phyloP scores from a whole-genome alignment of 2,888 invertebrate species.

The Leucoma salicis region DNA sequence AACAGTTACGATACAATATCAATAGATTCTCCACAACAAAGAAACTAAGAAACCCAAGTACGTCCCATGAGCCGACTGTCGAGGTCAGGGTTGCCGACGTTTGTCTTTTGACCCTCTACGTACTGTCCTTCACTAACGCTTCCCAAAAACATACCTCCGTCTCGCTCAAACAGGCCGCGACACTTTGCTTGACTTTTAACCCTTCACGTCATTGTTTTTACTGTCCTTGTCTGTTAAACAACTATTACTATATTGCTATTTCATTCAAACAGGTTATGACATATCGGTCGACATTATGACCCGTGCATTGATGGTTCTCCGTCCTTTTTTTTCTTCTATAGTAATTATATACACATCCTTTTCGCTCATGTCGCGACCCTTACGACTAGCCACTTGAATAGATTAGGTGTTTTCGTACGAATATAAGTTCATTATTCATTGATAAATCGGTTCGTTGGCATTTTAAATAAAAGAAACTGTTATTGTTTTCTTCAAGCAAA shows the following conservation, averaged over 20 bases:
- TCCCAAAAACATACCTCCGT: constrained; percentile 41
- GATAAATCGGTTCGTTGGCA: constrained; percentile 74
- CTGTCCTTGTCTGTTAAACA: constrained; percentile 56
- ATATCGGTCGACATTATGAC: constrained; percentile 79
- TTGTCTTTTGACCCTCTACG: constrained; percentile 76
- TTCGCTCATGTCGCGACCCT: constrained; percentile 72
- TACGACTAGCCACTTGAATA: constrained; percentile 78
- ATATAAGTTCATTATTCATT: constrained; percentile 76
- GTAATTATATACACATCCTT: constrained; percentile 54
- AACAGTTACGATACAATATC: not conserved
- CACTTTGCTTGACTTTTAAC: constrained; percentile 79
- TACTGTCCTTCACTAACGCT: constrained; percentile 48
- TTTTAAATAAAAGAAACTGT: constrained; percentile 63
- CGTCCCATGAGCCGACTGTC: constrained; percentile 63
- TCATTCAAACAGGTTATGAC: constrained; percentile 78
- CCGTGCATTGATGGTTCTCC: constrained; percentile 58
- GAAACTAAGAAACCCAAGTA: constrained; percentile 41
- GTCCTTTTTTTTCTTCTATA: constrained; percentile 56
- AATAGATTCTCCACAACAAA: not conserved
- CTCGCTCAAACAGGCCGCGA: constrained; percentile 71
- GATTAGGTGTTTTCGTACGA: constrained; percentile 80
- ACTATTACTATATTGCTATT: constrained; percentile 45
- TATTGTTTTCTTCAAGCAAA: constrained; percentile 46
- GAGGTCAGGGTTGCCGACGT: constrained; percentile 79
- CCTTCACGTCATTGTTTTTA: constrained; percentile 73